phyloP scores from a whole-genome alignment of 2,113 vertebrate species.

The Lagopus muta region DNA sequence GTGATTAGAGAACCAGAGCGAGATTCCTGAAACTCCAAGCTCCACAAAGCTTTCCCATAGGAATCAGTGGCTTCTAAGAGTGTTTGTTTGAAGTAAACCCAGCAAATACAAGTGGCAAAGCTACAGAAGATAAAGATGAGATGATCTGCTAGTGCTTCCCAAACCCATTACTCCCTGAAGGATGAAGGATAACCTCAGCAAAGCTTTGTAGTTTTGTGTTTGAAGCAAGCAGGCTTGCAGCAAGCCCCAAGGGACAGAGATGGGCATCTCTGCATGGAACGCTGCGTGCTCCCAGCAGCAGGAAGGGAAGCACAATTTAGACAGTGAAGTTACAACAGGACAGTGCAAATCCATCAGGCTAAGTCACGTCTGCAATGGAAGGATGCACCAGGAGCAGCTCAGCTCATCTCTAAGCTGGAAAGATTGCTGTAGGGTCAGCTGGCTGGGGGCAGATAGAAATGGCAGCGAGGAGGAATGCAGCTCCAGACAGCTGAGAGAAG shows the following conservation, averaged over 20 bases:
- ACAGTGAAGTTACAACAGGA: neutral
- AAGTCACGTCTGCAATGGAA: too few species aligned
- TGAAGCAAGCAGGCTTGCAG: neutral
- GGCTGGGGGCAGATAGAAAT: neutral
- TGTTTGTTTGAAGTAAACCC: neutral
- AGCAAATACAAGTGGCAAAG: neutral
- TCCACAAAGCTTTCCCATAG: neutral
- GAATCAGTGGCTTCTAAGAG: neutral
- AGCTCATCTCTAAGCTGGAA: neutral
- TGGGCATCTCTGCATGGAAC: rapidly evolving
- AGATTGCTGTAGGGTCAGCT: neutral
- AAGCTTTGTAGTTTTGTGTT: neutral
- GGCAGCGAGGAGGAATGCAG: neutral
- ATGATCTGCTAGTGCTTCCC: neutral
- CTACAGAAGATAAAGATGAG: neutral
- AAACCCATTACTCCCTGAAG: neutral
- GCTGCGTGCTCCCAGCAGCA: rapidly evolving
- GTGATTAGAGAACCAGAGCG: neutral
- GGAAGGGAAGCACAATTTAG: neutral
- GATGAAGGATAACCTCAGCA: rapidly evolving
- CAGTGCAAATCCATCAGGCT: rapidly evolving
- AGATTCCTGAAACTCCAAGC: neutral
- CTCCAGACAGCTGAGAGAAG: rapidly evolving
- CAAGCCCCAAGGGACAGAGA: neutral
- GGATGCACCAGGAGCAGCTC: too few species aligned